phyloP scores from a whole-genome alignment of 2,888 invertebrate species.

The Sycophila texana region DNA sequence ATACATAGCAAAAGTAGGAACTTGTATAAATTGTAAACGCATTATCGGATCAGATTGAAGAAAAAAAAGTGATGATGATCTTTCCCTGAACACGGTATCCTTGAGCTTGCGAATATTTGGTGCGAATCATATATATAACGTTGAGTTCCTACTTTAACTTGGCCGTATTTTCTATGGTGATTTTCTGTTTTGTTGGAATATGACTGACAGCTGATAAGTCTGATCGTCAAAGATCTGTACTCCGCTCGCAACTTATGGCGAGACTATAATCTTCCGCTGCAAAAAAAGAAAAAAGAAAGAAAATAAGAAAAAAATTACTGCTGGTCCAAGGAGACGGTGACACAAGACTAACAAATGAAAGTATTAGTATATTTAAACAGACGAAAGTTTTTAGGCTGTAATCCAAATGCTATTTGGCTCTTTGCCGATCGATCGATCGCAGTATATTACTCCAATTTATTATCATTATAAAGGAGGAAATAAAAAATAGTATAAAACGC shows the following conservation, averaged over 20 bases:
- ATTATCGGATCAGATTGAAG: too few species aligned
- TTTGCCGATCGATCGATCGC: constrained; percentile 12
- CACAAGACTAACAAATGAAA: constrained; percentile 47
- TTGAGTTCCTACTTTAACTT: neutral
- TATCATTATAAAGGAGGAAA: constrained; percentile 9
- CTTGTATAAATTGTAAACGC: too few species aligned
- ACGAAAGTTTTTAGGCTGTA: constrained; percentile 22
- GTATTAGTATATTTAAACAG: constrained; percentile 8
- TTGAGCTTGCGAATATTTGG: constrained; percentile 28
- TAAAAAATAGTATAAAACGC: constrained; percentile 20
- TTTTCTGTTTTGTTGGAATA: neutral
- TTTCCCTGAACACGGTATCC: neutral
- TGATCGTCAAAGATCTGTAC: neutral
- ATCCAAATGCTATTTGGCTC: constrained; percentile 10
- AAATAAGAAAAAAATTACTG: neutral
- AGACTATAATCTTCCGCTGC: neutral
- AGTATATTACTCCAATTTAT: constrained; percentile 9
- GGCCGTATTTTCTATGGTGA: neutral
- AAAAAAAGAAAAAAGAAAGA: neutral
- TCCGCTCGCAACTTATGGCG: neutral
- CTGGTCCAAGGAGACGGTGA: constrained; percentile 38
- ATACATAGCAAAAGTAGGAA: too few species aligned
- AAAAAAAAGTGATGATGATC: neutral
- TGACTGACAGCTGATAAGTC: neutral
- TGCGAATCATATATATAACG: constrained; percentile 16